Evolutionary conservation across 2,797 vertebrate species (phyloP).

Genomic region (Chloroceryle inda): DNA sequence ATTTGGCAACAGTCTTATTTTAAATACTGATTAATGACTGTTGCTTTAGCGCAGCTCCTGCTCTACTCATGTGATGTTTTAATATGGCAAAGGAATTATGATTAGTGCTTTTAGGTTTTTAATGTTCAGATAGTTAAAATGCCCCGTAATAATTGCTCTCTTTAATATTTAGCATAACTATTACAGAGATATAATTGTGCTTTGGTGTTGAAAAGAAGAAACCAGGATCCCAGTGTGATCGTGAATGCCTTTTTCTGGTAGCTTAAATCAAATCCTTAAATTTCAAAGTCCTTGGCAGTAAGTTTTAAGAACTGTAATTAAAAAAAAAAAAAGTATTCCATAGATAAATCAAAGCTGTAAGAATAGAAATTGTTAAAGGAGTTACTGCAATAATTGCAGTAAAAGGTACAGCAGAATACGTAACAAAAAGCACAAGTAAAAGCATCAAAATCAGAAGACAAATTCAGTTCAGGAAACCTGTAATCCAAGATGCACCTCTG

Average conservation of each 20-base stretch:
- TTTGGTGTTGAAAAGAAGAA: constrained; percentile 55
- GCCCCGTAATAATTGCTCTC: constrained; percentile 30
- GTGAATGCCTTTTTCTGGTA: constrained; percentile 26
- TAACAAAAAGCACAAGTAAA: neutral
- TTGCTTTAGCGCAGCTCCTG: constrained; percentile 54
- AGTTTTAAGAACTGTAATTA: constrained; percentile 57
- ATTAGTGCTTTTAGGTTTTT: constrained; percentile 68
- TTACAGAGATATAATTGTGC: constrained; percentile 45
- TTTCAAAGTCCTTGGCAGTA: constrained; percentile 43
- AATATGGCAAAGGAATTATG: constrained; percentile 66
- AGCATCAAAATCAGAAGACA: constrained; percentile 20
- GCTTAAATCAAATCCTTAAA: constrained; percentile 64
- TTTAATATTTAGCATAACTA: constrained; percentile 70
- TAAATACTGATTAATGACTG: constrained; percentile 65
- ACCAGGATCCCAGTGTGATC: constrained; percentile 8
- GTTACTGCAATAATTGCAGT: neutral
- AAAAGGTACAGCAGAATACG: neutral
- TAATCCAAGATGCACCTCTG: neutral
- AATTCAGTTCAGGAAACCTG: constrained; percentile 15
- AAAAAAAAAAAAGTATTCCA: constrained; percentile 17
- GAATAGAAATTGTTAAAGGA: constrained; percentile 14
- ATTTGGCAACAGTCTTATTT: constrained; percentile 55
- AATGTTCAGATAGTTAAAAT: constrained; percentile 64
- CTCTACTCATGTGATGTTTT: constrained; percentile 68
- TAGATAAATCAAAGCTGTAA: constrained; percentile 23